Evolutionary conservation across 2,113 vertebrate genomes (phyloP), one percentile per base, ranked within the genome.

Genomic region (Rhegmatorhina hoffmannsi): DNA sequence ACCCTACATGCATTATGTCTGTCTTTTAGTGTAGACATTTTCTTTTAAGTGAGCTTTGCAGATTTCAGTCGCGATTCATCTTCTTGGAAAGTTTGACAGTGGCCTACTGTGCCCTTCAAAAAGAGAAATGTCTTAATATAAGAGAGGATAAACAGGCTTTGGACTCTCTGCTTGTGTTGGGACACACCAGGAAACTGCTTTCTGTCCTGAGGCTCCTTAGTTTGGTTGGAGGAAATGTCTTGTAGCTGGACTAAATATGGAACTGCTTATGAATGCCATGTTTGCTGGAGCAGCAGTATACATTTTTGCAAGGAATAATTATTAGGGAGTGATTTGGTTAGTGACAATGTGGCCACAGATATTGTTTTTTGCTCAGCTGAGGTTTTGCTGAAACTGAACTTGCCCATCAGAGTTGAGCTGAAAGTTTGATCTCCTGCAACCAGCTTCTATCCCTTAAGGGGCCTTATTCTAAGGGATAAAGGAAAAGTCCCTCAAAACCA

Each of bases 1-100:
- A 69, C 9, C 6, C 6, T 33, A 0, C 0, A 0, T 44, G 33
- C 9, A 13, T 78, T 24, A 6, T 33, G 7, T 52, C 26, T 84
- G n/a, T 59, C 63, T 89, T 47, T 63, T 29, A 66, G 10, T 10
- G 11, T 31, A 23, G 31, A 10, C 5, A 9, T 34, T 81, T 90
- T 25, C n/a, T 63, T 44, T 38, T 44, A 91, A 50, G 53, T 49
- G 9, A 94, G 28, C 44, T 58, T 78, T 84, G 68, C 3, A 58
- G 20, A 47, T 83, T 53, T 53, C 33, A 49, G 5, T 24, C 17
- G 13, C 1, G 1, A 44, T 69, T 73, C 4, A 36, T 87, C 17
- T 68, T 49, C 62, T 49, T 68, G 28, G 19, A 64, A 72, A 74
- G 13, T 59, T 70, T 81, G 31, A 59, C 16, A 46, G 28, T 50